phyloP scores from a whole-genome alignment of 2,888 invertebrate species.

The Tachina fera region DNA sequence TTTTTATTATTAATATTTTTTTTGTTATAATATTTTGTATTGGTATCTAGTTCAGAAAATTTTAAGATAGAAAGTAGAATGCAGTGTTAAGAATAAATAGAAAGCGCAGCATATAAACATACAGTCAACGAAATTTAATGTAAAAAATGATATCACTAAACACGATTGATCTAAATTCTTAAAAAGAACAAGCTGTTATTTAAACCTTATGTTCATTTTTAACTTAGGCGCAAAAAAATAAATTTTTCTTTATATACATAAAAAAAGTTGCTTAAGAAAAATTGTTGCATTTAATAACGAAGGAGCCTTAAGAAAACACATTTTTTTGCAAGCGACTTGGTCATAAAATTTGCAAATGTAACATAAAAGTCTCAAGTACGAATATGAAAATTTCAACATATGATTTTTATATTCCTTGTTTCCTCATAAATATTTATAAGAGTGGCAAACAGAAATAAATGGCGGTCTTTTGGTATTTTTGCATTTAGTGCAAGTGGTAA shows the following conservation, averaged over 20 bases:
- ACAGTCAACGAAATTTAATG: too few species aligned
- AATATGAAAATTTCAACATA: constrained; percentile 21
- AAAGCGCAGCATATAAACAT: too few species aligned
- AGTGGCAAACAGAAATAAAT: constrained; percentile 1
- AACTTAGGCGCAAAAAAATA: neutral
- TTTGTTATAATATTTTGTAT: too few species aligned
- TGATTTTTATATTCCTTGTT: constrained; percentile 42
- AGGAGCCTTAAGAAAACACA: neutral
- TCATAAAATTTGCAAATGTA: constrained; percentile 41
- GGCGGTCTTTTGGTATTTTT: constrained; percentile 25
- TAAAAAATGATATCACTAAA: too few species aligned
- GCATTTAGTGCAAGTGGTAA: constrained; percentile 6
- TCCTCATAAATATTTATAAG: constrained; percentile 58
- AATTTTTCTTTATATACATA: neutral
- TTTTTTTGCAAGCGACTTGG: constrained; percentile 20
- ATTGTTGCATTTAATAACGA: constrained; percentile 6
- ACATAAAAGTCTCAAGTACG: constrained; percentile 54
- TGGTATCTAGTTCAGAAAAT: too few species aligned
- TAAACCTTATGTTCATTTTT: too few species aligned
- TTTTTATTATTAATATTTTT: too few species aligned
- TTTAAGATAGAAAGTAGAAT: too few species aligned
- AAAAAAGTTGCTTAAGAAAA: constrained; percentile 9
- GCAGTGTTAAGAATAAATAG: too few species aligned
- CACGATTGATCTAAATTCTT: too few species aligned
- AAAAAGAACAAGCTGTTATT: too few species aligned